Evolutionary conservation across 2,888 invertebrate genomes (phyloP), one percentile per base, ranked within the genome.

Genomic region (Artemia sinica): DNA sequence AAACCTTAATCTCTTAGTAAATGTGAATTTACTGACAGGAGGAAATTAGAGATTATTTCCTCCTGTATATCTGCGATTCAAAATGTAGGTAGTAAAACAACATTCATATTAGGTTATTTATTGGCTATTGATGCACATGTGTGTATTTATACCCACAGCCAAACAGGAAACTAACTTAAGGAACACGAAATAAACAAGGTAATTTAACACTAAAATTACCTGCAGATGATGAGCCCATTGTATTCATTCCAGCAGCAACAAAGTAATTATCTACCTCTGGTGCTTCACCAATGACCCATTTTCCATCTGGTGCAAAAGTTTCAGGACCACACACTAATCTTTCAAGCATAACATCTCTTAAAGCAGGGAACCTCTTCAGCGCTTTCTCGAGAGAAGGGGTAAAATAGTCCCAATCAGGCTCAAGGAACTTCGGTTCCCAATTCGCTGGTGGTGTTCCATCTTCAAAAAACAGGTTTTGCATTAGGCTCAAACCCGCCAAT

Each of bases 221-320:
- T 0, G 94, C 92, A 10, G 92, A 89, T 1, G 91, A 89, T 66
- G 95, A 87, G n/a, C 96, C 96, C 50, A 91, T 88, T 0, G 94
- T 92, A 81, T 93, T 93, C 87, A 95, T 91, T 4, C 96, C 97
- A 58, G 94, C 91, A 0, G 95, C 93, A 63, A 97, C 86, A 77
- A 86, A 87, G 77, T 94, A 94, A 75, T 91, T 91, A 73, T 84
- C 82, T 74, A 93, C 86, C 88, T 96, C 95, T 0, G 95, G 89
- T 5, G 90, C 85, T 81, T 94, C 91, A 0, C 97, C 97, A 1
- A 97, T 83, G 69, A 96, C 89, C 89, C 93, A 92, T 76, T 89
- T 90, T 77, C 93, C 92, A 77, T 98, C 97, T 0, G 97, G 95
- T 7, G 95, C 93, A 79, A 96, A 97, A 2, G 91, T 90, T 79